A percentile compares a stretch with the other conserved stretches of the same genome.
These are phyloP conservation scores for Chloroclystis v-ata DNA, from an alignment of 2,888 invertebrate species.

Conservation along the genomic window DNA sequence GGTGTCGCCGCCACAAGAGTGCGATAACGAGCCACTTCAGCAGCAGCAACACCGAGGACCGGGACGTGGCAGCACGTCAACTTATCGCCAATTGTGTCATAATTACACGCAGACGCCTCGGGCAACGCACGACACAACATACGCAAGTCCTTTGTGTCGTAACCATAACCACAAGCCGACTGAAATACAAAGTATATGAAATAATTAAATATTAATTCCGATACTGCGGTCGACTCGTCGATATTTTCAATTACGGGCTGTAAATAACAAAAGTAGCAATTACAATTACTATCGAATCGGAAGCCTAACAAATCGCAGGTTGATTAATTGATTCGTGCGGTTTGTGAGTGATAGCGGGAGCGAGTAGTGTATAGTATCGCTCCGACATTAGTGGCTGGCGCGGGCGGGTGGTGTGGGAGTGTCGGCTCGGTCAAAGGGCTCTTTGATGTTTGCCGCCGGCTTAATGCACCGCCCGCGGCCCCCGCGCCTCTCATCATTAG, in stretches of 20 bases:
- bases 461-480: slow-evolving; percentile 76
- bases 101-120: too few relatives aligned
- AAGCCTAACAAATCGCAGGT: slow-evolving; percentile 41
- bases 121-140: too few relatives aligned
- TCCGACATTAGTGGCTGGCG: slow-evolving; percentile 37
- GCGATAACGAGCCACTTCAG: slow-evolving; percentile 43
- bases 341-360: slow-evolving; percentile 32
- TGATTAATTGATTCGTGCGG: slow-evolving; percentile 67
- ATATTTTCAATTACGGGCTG: slow-evolving; percentile 1
- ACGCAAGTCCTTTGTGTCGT: too few relatives aligned
- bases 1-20: slow-evolving; percentile 26
- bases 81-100: slow-evolving; percentile 10
- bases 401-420: slow-evolving; percentile 62
- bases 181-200: too few relatives aligned
- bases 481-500: slow-evolving; percentile 75
- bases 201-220: not conserved
- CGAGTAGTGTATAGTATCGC: slow-evolving; percentile 21
- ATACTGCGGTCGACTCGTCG: not conserved
- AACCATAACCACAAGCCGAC: too few relatives aligned
- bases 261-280: slow-evolving; percentile 4
- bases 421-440: slow-evolving; percentile 77
- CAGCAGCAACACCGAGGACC: slow-evolving; percentile 15
- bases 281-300: slow-evolving; percentile 35
- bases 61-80: not conserved
- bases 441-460: slow-evolving; percentile 78